Percentiles rank a stretch among this genome's conserved stretches.
These are phyloP conservation scores for Sinocyclocheilus anophthalmus DNA, from an alignment of 2,113 vertebrate genomes.

Conservation along the genomic window DNA sequence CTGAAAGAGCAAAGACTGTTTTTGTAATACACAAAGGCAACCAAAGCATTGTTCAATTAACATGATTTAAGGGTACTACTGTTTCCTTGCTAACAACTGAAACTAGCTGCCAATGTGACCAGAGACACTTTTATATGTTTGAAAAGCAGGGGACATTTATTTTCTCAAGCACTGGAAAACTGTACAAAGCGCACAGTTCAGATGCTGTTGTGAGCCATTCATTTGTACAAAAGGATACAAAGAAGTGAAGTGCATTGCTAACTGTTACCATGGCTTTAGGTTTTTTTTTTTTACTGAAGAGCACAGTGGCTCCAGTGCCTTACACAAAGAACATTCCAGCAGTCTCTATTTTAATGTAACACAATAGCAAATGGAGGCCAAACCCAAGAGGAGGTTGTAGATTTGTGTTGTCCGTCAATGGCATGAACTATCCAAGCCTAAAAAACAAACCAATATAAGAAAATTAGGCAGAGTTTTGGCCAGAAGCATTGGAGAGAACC, in stretches of 20 bases:
- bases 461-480: constrained; percentile 6
- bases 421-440: neutral
- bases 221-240: neutral
- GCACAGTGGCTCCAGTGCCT: neutral
- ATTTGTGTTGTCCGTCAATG: neutral
- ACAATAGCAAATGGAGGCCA: constrained; percentile 9
- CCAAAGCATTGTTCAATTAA: neutral
- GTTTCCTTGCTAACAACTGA: constrained; percentile 5
- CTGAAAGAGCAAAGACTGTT: neutral
- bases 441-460: neutral
- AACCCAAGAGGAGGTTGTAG: neutral
- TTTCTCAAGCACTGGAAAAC: constrained; percentile 17
- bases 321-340: neutral
- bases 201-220: neutral
- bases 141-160: neutral
- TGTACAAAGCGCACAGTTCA: neutral
- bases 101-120: neutral
- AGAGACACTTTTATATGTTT: neutral
- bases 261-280: constrained; percentile 41
- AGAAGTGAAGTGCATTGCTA: constrained; percentile 17
- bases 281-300: constrained; percentile 10
- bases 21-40: neutral
- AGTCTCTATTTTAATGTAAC: constrained; percentile 10
- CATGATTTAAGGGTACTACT: neutral
- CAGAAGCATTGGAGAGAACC: neutral